Base-by-base conservation (phyloP, 2,888 invertebrate genomes). In the Nipponacmea schrenckii region DNA sequence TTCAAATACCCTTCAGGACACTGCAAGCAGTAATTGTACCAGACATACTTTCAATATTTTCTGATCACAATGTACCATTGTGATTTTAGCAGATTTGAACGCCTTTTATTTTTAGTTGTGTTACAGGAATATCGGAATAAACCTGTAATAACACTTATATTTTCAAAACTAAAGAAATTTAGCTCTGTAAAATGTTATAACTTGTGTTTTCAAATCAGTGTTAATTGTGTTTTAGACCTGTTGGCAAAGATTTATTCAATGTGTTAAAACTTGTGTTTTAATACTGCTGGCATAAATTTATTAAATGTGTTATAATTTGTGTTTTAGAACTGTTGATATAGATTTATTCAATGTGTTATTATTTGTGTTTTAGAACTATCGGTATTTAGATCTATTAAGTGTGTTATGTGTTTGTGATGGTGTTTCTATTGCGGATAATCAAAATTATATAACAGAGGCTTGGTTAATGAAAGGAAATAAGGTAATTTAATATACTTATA, bases 361-460 rank as follows among this genome's bases (percentile, higher is more conserved):
- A 17, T 26, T 50, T 20, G 20, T 48, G 14, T 77, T 80, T n/a
- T 75, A 84, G 83, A 87, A 85, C 69, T 85, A 85, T 73, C 79
- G 84, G 8, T 87, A 87, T 76, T 75, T 87, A 67, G 87, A 87
- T 67, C 74, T 87, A 63, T 77, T 87, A 67, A 84, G 84, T 74
- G 87, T 87, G 12, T 76, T 88, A 50, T 88, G 88, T 81, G 86
- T 88, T 14, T 88, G 88, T 83, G 87, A 88, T 72, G 86, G 86
- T 8, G 84, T 88, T 31, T 83, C 87, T 27, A 86, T 88, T 31
- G 84, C 86, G 2, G 87, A 88, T 75, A 88, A 88, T 75, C 88
- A 88, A 80, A 82, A 81, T 45, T 86, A 86, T 79, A 88, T 88
- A 74, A 86, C 87, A 27, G 81, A 86, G 70, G 83, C 78, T 20